Conservation (phyloP, 2,797 vertebrate genomes). For the Psittacula echo region DNA sequence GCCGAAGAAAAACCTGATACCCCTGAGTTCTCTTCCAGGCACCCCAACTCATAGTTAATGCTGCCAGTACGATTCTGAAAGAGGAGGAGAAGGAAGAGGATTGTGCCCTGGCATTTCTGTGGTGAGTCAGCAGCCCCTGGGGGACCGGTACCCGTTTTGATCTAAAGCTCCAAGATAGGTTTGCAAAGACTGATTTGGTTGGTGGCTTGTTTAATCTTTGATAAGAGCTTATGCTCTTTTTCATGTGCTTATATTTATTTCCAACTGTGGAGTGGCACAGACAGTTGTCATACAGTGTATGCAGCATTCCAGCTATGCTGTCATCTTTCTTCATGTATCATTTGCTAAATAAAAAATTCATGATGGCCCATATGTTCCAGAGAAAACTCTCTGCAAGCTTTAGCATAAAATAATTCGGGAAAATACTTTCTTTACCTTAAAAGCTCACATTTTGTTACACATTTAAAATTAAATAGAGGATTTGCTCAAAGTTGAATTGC, state of each 20-base stretch:
- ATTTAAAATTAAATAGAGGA: background rate
- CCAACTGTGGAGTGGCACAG: background rate
- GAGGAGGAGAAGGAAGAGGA: background rate
- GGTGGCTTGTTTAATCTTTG: background rate
- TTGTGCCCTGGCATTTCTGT: background rate
- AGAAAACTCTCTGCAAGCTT: background rate
- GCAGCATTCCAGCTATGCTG: background rate
- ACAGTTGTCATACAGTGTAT: background rate
- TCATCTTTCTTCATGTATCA: background rate
- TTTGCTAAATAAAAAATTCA: constrained; percentile 12
- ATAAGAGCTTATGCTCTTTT: background rate
- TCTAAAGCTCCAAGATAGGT: background rate
- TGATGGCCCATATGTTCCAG: background rate
- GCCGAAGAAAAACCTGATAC: background rate
- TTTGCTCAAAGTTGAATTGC: background rate
- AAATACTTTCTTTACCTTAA: background rate
- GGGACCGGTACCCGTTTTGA: background rate
- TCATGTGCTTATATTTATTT: background rate
- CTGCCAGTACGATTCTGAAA: rapidly evolving
- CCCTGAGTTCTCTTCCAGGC: background rate
- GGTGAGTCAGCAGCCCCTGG: background rate
- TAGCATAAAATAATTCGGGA: background rate
- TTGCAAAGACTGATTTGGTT: background rate
- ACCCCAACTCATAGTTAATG: rapidly evolving
- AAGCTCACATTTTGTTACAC: background rate